These are phyloP conservation scores for Planococcus citri DNA, from an alignment of 1,140 invertebrate species.

Conservation along the genomic window DNA sequence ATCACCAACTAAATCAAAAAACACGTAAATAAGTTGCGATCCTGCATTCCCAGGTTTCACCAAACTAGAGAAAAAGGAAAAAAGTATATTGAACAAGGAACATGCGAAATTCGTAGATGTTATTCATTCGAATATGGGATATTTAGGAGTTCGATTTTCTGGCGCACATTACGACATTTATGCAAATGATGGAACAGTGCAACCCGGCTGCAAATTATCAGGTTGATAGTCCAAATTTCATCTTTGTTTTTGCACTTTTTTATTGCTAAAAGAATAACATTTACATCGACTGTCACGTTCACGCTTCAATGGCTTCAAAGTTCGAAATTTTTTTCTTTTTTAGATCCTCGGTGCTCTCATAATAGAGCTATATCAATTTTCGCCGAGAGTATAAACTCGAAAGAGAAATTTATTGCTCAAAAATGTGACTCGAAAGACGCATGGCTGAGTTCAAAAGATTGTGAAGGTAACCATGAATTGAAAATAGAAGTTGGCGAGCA, in stretches of 20 bases:
- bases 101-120: constrained; percentile 51
- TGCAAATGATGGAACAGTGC: constrained; percentile 44
- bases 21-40: constrained; percentile 40
- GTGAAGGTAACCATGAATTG: too few species aligned
- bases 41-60: constrained; percentile 47
- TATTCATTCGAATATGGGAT: constrained; percentile 49
- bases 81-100: constrained; percentile 39
- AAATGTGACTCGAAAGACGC: background rate
- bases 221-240: too few species aligned
- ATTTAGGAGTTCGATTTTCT: constrained; percentile 38
- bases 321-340: background rate
- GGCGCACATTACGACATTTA: constrained; percentile 50
- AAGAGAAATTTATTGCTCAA: background rate
- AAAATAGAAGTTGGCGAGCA: too few species aligned
- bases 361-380: background rate
- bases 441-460: background rate
- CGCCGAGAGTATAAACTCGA: background rate
- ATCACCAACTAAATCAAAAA: too few species aligned
- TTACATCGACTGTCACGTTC: too few species aligned
- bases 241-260: too few species aligned
- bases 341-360: background rate
- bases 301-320: too few species aligned
- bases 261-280: too few species aligned
- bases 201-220: constrained; percentile 51
- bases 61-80: background rate